Base-by-base conservation (phyloP, 1,140 invertebrate species). In the Diabrotica virgifera region DNA sequence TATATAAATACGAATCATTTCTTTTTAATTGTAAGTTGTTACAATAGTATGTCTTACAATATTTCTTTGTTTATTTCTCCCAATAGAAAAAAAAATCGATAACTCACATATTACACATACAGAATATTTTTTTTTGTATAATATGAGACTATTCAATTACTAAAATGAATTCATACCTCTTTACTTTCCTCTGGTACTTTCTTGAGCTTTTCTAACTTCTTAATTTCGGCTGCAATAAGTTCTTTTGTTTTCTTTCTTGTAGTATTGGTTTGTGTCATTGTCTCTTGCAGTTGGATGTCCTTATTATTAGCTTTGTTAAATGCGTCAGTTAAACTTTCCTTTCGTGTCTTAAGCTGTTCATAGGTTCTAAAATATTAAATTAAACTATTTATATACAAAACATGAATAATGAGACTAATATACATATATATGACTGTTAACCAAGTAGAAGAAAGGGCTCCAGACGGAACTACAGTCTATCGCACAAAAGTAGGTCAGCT, bases 241-340 rank as follows among this genome's bases (percentile, higher is more conserved):
- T 85, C 76, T 52, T 84, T 83, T 8, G 85, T 81, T 72, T 86
- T 85, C 80, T 91, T 88, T 75, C 88, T 78, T 70, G 86, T 82
- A 77, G 90, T 85, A 71, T 87, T 87, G 24, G 82, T 82, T 73
- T 88, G 83, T 57, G 86, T 77, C 63, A 85, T 80, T 67, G 89
- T 86, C 0, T 83, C 86, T 72, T 86, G 83, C 12, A 89, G 76
- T 14, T 85, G 82, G 52, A 87, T 83, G 65, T 87, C 84, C 57
- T 85, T 83, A 55, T 85, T 87, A 13, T 85, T 86, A 24, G 85
- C 82, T 13, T 81, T 79, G 58, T 87, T 83, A 62, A 87, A 84
- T 13, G 83, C 82, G 40, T 80, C 81, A 12, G 80, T 80, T 36
- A 82, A 75, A 52, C 84, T 84, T 52, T 89, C 87, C 60, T 85